Base-by-base conservation (phyloP, 2,888 invertebrate genomes). In the Lepidocyrtoides sp. region DNA sequence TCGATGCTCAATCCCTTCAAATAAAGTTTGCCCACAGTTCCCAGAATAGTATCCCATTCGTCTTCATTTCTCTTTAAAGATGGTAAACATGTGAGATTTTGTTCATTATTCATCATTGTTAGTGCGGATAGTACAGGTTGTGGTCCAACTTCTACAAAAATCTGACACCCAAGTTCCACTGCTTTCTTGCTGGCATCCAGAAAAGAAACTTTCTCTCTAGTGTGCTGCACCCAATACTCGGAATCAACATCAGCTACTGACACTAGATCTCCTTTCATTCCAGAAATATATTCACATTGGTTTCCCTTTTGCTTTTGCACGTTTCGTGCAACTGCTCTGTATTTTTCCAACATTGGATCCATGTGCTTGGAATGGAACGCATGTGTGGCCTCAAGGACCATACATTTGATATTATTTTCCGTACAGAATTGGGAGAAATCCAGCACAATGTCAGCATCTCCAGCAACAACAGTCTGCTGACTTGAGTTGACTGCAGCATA, bases 221-320 rank as follows among this genome's bases (percentile, higher is more conserved):
- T 91, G 51, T 93, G 93, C 12, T 85, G 26, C 1, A 87, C 88
- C 93, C 93, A 93, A 20, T 93, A 93, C 0, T 90, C 75, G 0
- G 75, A 86, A 81, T 92, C 77, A 1, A 82, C 17, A 10, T 75
- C 51, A n/a, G 8, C 51, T 0, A 10, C 17, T 17, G 29, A 23
- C 0, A 90, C 23, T 0, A 92, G 17, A 0, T 29, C 69, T 3
- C 92, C 93, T 20, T 36, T 23, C 60, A 91, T 75, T 20, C 92
- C 93, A 14, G 93, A 93, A 60, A 93, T 92, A 54, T 91, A 93
- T 20, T 83, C 81, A 12, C 89, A 91, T 17, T 66, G 10, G 48
- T 0, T 2, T 7, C n/a, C n/a, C n/a, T n/a, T n/a, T n/a, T n/a
- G n/a, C n/a, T n/a, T n/a, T n/a, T n/a, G n/a, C n/a, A n/a, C n/a